A percentile compares a stretch with the other conserved stretches of the same genome.
These are phyloP conservation scores for Steinernema carpocapsae DNA, from an alignment of 2,888 invertebrate genomes.

Conservation along the genomic window DNA sequence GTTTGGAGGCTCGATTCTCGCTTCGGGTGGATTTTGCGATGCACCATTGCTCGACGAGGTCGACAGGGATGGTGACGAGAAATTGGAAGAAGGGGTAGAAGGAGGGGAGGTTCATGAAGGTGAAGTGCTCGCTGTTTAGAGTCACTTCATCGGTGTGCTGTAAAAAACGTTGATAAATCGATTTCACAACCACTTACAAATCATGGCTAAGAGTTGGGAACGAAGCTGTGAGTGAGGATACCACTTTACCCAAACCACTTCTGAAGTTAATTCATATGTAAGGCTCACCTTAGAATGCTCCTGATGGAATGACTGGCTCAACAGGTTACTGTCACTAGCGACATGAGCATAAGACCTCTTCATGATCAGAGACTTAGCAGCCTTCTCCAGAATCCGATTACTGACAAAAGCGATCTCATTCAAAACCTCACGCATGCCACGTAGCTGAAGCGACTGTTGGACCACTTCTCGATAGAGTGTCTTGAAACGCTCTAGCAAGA, in stretches of 20 bases:
- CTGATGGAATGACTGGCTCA: not conserved
- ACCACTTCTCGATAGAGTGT: constrained; percentile 77
- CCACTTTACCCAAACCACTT: too few relatives aligned
- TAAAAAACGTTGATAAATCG: too few relatives aligned
- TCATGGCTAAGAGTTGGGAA: not conserved
- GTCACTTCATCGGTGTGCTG: constrained; percentile 63
- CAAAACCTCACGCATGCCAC: constrained; percentile 73
- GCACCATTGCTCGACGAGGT: constrained; percentile 86
- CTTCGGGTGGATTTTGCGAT: constrained; percentile 75
- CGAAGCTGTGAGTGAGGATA: too few relatives aligned
- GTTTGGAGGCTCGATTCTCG: constrained; percentile 77
- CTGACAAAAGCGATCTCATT: constrained; percentile 40
- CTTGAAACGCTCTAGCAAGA: not conserved
- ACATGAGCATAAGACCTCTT: constrained; percentile 55
- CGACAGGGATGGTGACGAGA: constrained; percentile 83
- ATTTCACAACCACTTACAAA: not conserved
- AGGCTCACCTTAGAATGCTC: too few relatives aligned
- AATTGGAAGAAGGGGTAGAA: constrained; percentile 84
- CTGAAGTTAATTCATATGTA: too few relatives aligned
- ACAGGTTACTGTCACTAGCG: constrained; percentile 37
- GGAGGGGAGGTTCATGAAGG: constrained; percentile 81
- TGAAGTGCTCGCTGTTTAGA: constrained; percentile 79
- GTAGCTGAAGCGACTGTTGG: constrained; percentile 84
- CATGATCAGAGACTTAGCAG: constrained; percentile 52
- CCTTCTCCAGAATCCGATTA: constrained; percentile 47